Conservation (phyloP, 2,797 vertebrate genomes). For the Myioborus melanocephalus region DNA sequence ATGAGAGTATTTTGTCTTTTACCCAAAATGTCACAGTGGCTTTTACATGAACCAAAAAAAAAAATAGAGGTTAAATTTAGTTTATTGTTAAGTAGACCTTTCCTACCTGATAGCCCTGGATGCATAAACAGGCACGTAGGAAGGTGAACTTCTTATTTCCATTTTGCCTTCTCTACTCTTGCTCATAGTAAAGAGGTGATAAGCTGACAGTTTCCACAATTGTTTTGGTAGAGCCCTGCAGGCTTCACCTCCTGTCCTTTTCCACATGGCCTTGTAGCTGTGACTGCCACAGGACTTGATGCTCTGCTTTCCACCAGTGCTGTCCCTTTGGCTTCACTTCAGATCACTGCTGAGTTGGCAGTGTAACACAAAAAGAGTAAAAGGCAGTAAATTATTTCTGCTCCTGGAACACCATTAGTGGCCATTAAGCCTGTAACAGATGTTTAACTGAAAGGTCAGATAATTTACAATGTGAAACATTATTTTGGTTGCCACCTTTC, state of each 20-base stretch:
- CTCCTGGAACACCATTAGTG: not conserved
- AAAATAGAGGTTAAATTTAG: not conserved
- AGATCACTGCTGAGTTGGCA: not conserved
- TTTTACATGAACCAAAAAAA: not conserved
- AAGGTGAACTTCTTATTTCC: not conserved
- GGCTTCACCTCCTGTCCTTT: not conserved
- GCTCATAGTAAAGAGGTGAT: not conserved
- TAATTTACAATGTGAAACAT: constrained; percentile 21
- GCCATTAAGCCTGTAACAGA: not conserved
- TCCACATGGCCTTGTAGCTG: not conserved
- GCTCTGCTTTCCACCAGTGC: not conserved
- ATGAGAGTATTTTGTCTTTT: not conserved
- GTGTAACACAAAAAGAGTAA: not conserved
- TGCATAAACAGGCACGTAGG: not conserved
- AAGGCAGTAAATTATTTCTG: not conserved
- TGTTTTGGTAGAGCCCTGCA: not conserved
- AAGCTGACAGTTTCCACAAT: not conserved
- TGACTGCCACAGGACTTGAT: fast-evolving
- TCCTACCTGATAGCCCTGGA: not conserved
- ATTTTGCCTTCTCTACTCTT: not conserved
- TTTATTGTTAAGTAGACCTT: not conserved
- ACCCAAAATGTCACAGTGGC: not conserved
- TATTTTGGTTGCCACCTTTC: not conserved
- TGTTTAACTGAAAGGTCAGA: not conserved
- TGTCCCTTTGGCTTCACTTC: not conserved